Evolutionary conservation across 2,888 invertebrate species (phyloP), one percentile per base, ranked within the genome.

Genomic region (Catonia carolina): DNA sequence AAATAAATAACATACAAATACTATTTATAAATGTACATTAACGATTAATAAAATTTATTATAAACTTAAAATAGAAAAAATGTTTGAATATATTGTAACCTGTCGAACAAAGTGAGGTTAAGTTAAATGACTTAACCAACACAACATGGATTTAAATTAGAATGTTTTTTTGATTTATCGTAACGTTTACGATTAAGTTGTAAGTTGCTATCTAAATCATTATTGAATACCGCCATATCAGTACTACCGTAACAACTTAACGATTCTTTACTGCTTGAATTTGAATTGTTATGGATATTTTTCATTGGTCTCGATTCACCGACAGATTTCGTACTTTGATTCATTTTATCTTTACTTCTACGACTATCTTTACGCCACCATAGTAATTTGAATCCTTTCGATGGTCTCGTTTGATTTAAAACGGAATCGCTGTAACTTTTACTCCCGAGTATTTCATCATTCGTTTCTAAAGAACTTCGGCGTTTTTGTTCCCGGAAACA

Each of bases 341-440:
- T 53, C 7, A 20, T 49, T 42, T 58, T 54, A 3, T 36, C 52
- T 12, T 23, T 31, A 36, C 47, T 47, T 41, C 49, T 55, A 22
- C 39, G 14, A 12, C 50, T 37, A 35, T 48, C 37, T 33, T 57
- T 58, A 5, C 42, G 49, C 10, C 53, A 36, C 45, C 49, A 48
- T 8, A 58, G n/a, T 15, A 58, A 58, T 23, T 49, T 37, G 42
- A 58, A 58, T 17, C 58, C 58, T 17, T 58, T 42, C 20, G 42
- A 42, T 5, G 12, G 20, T 20, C 10, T 53, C 14, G 49, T 23
- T 12, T 53, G 47, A n/a, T 58, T 49, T 15, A 58, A 49, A 15
- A 58, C 49, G 4, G 58, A 58, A 53, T 58, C 58, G 22, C 58
- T 58, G 14, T 52, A 36, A 42, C 58, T 58, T 23, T 52, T 49